Percentiles rank a stretch among this genome's conserved stretches.
phyloP scores from a whole-genome alignment of 2,113 vertebrate species.

The Neopipo cinnamomea region DNA sequence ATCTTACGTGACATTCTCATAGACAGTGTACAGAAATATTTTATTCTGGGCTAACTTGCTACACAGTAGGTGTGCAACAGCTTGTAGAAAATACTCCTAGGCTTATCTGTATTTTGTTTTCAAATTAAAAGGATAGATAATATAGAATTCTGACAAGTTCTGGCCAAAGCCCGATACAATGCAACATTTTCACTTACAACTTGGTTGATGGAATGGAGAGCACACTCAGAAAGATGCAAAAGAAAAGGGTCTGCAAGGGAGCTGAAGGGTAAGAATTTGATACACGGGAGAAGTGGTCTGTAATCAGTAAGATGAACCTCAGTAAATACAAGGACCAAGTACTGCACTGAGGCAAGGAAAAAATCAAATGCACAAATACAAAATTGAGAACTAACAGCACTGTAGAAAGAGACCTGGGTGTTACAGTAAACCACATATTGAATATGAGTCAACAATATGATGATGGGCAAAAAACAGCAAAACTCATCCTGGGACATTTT shows the following conservation, averaged over 20 bases:
- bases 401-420: neutral
- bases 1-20: neutral
- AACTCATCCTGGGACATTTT: neutral
- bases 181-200: neutral
- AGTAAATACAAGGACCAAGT: neutral
- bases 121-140: neutral
- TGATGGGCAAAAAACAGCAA: neutral
- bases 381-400: neutral
- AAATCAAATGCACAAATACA: neutral
- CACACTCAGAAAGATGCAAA: neutral
- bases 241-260: neutral
- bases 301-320: neutral
- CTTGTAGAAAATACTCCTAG: neutral
- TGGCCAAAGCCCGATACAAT: neutral
- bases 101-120: neutral
- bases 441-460: neutral
- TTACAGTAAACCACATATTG: neutral
- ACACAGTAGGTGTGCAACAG: neutral
- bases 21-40: neutral
- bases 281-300: neutral
- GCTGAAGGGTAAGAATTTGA: conserved; percentile 2
- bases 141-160: neutral
- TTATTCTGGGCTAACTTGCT: neutral
- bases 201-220: neutral
- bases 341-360: neutral